These are phyloP conservation scores for Limnephilus auricula DNA, from an alignment of 2,888 invertebrate species.

Conservation along the genomic window DNA sequence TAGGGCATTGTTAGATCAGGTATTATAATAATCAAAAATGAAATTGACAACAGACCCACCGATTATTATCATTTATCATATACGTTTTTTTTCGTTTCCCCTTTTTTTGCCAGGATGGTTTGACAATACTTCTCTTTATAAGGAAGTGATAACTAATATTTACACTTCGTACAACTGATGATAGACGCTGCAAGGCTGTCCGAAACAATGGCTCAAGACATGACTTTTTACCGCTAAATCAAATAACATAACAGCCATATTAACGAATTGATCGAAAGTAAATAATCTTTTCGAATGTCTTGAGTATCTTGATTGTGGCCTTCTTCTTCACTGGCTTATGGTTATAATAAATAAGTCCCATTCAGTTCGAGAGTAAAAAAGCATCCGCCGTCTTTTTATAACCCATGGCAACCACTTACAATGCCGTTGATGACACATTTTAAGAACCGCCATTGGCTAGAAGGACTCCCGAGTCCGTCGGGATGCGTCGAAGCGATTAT, in stretches of 20 bases:
- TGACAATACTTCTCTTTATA: not conserved
- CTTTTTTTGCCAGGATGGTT: not conserved
- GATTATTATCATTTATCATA: not conserved
- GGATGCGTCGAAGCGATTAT: too few relatives aligned
- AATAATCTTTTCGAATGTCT: too few relatives aligned
- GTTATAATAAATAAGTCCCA: not conserved
- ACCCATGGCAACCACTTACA: not conserved
- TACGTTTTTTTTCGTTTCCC: not conserved
- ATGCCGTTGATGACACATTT: not conserved
- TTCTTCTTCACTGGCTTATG: too few relatives aligned
- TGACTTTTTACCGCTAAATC: too few relatives aligned
- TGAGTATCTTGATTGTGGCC: too few relatives aligned
- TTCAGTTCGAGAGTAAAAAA: not conserved
- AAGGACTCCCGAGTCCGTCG: not conserved
- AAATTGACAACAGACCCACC: not conserved
- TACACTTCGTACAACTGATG: not conserved
- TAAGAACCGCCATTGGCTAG: not conserved
- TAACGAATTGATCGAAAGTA: too few relatives aligned
- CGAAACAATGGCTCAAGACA: not conserved
- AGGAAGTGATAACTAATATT: not conserved
- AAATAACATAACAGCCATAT: too few relatives aligned
- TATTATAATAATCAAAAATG: not conserved
- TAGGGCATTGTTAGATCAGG: not conserved
- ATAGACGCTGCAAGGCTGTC: not conserved
- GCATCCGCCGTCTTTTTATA: not conserved